Conservation (phyloP, 1,140 invertebrate species). For the Drosophila kohkoa region DNA sequence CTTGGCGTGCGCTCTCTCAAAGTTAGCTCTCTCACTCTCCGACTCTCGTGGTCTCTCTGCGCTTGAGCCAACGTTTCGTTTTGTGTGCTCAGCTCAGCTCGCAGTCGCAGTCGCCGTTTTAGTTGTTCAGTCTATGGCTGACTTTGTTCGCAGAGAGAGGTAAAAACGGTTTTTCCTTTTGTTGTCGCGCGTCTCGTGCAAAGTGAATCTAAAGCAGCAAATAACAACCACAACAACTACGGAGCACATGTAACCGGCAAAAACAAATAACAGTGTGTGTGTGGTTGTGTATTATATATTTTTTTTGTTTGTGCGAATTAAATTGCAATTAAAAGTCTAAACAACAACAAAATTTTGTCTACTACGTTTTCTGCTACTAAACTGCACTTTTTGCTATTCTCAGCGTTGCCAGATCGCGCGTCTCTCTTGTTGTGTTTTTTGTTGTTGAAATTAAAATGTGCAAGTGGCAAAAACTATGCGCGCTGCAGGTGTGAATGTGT, state of each 20-base stretch:
- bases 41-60: slow-evolving; percentile 18
- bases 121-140: slow-evolving; percentile 73
- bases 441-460: slow-evolving; percentile 30
- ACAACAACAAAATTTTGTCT: slow-evolving; percentile 11
- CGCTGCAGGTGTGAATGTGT: slow-evolving; percentile 15
- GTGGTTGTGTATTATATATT: slow-evolving; percentile 14
- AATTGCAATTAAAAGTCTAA: slow-evolving; percentile 55
- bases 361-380: slow-evolving; percentile 11
- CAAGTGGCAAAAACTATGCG: slow-evolving; percentile 55
- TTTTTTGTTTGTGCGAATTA: slow-evolving; percentile 44
- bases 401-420: slow-evolving; percentile 61
- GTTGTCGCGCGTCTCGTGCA: slow-evolving; percentile 43
- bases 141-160: slow-evolving; percentile 75
- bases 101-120: slow-evolving; percentile 55
- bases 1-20: slow-evolving; percentile 27
- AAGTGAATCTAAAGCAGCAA: slow-evolving; percentile 26
- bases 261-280: slow-evolving; percentile 38
- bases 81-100: slow-evolving; percentile 54
- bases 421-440: background rate
- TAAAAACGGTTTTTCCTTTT: slow-evolving; percentile 55
- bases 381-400: slow-evolving; percentile 10
- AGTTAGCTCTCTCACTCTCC: background rate
- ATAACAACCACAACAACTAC: slow-evolving; percentile 25
- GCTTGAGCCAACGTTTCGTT: slow-evolving; percentile 52
- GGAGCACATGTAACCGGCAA: slow-evolving; percentile 34